Evolutionary conservation across 2,888 invertebrate species (phyloP).

Genomic region (Heliconius hortense): DNA sequence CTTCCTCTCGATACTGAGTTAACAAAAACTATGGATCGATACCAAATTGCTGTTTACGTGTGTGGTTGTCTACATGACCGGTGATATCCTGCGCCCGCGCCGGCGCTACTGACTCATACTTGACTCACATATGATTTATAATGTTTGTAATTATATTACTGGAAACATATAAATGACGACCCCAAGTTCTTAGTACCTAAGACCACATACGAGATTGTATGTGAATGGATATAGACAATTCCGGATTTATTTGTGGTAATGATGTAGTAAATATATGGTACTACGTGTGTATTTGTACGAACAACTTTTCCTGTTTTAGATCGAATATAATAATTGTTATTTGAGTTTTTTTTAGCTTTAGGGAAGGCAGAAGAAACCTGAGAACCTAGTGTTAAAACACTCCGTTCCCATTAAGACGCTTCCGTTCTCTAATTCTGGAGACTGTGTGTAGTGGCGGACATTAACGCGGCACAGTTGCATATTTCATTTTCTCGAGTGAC

Average conservation of each 20-base stretch:
- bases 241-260: conserved; percentile 7
- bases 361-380: too few relatives aligned
- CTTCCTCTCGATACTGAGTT: conserved; percentile 48
- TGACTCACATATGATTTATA: conserved; percentile 65
- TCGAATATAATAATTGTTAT: neutral
- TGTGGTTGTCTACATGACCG: conserved; percentile 71
- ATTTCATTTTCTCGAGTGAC: too few relatives aligned
- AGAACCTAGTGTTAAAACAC: too few relatives aligned
- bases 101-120: conserved; percentile 49
- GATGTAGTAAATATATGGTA: neutral
- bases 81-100: conserved; percentile 48
- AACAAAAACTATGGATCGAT: conserved; percentile 65
- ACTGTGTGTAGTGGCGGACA: too few relatives aligned
- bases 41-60: conserved; percentile 68
- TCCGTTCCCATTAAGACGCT: too few relatives aligned
- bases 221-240: conserved; percentile 37
- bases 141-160: conserved; percentile 68
- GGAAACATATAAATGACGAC: conserved; percentile 60
- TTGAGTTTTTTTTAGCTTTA: neutral
- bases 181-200: conserved; percentile 47
- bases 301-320: conserved; percentile 2
- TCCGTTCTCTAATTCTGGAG: too few relatives aligned
- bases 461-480: too few relatives aligned
- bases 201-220: conserved; percentile 33
- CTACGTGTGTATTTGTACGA: neutral